These are phyloP conservation scores for Sinhomidia bicolor DNA, from an alignment of 2,888 invertebrate species.

Conservation along the genomic window DNA sequence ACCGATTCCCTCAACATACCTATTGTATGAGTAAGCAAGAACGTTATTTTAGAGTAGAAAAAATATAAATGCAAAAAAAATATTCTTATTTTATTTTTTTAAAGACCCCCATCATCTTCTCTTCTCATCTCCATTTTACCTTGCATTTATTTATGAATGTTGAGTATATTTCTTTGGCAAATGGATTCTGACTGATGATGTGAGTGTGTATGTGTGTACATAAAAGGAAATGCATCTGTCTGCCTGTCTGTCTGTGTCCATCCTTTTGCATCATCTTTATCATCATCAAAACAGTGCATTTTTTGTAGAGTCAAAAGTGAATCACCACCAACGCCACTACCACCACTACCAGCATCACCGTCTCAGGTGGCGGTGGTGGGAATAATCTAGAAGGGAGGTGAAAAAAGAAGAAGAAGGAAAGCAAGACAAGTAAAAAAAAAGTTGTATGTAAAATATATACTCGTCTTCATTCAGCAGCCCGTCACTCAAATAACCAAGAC, in stretches of 20 bases:
- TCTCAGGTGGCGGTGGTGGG: background rate
- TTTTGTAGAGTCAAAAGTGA: too few species aligned
- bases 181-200: slow-evolving; percentile 34
- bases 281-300: slow-evolving; percentile 40
- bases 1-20: too few species aligned
- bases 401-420: too few species aligned
- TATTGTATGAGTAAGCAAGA: too few species aligned
- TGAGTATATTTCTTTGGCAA: slow-evolving; percentile 42
- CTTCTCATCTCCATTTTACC: slow-evolving; percentile 25
- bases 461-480: background rate
- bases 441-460: background rate
- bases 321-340: too few species aligned
- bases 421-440: background rate
- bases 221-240: slow-evolving; percentile 49
- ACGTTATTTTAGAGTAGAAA: too few species aligned
- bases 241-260: slow-evolving; percentile 35
- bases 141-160: slow-evolving; percentile 13
- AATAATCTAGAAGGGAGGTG: too few species aligned
- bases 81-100: too few species aligned
- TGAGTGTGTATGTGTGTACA: too few species aligned
- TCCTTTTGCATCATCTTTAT: too few species aligned
- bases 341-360: background rate
- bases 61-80: too few species aligned
- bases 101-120: background rate
- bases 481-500: slow-evolving; percentile 20